phyloP scores from a whole-genome alignment of 2,113 vertebrate genomes.

The Dryoscopus gambensis region DNA sequence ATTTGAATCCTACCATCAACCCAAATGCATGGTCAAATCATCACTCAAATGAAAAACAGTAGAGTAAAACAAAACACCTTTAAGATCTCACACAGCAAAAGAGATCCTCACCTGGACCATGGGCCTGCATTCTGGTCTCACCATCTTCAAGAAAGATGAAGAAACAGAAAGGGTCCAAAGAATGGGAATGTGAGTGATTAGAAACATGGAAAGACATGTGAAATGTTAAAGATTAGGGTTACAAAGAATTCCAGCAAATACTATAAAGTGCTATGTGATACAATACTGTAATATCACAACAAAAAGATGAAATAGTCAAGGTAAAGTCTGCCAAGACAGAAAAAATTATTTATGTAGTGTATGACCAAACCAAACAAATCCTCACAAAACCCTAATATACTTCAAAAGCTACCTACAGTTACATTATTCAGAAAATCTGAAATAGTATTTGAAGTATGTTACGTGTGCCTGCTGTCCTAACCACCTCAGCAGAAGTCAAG shows the following conservation, averaged over 20 bases:
- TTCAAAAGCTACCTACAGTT: neutral
- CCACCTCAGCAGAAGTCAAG: neutral
- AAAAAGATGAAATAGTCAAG: neutral
- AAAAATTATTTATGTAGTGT: neutral
- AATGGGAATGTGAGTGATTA: neutral
- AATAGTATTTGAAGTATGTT: neutral
- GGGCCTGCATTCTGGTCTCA: neutral
- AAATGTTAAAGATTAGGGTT: neutral
- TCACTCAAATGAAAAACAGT: neutral
- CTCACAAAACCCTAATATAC: neutral
- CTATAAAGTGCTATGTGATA: neutral
- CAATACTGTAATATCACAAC: neutral
- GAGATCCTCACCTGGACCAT: neutral
- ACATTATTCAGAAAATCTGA: neutral
- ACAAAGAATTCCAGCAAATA: neutral
- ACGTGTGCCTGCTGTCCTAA: neutral
- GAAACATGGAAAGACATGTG: neutral
- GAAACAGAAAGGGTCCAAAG: neutral
- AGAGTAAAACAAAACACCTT: neutral
- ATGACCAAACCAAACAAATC: neutral
- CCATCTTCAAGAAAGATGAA: neutral
- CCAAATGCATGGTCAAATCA: neutral
- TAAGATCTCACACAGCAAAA: neutral
- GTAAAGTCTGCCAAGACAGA: neutral
- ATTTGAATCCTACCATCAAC: neutral